Evolutionary conservation across 2,113 vertebrate genomes (phyloP).

Genomic region (Strix aluco): DNA sequence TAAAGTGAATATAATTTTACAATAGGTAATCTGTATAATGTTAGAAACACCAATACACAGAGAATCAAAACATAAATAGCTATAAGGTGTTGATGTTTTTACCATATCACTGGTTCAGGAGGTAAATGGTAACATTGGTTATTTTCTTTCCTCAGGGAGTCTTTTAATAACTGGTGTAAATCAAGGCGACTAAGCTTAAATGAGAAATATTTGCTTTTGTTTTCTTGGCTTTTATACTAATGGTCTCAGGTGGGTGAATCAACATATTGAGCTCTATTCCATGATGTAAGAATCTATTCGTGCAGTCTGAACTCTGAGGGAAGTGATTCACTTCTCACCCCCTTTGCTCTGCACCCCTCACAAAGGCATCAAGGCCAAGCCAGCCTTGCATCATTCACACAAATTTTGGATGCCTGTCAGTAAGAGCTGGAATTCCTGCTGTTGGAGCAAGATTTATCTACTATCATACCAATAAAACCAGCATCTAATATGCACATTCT

Average conservation of each 20-base stretch:
- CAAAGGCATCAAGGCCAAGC: not conserved
- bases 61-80: not conserved
- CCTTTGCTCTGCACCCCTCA: not conserved
- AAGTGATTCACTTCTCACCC: not conserved
- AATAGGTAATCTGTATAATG: not conserved
- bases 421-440: not conserved
- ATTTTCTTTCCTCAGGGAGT: conserved; percentile 11
- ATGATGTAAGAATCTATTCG: not conserved
- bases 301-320: not conserved
- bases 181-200: not conserved
- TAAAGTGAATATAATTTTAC: not conserved
- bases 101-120: not conserved
- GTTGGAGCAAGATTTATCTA: not conserved
- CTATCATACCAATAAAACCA: not conserved
- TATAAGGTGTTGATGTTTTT: not conserved
- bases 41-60: not conserved
- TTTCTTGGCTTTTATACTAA: conserved; percentile 5
- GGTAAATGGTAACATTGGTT: not conserved
- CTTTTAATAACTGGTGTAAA: conserved; percentile 25
- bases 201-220: conserved; percentile 6
- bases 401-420: not conserved
- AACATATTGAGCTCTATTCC: not conserved
- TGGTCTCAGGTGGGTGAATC: not conserved
- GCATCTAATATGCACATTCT: not conserved
- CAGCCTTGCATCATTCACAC: not conserved